phyloP scores from a whole-genome alignment of 2,888 invertebrate species.

The Sphaerophoria rueppellii region DNA sequence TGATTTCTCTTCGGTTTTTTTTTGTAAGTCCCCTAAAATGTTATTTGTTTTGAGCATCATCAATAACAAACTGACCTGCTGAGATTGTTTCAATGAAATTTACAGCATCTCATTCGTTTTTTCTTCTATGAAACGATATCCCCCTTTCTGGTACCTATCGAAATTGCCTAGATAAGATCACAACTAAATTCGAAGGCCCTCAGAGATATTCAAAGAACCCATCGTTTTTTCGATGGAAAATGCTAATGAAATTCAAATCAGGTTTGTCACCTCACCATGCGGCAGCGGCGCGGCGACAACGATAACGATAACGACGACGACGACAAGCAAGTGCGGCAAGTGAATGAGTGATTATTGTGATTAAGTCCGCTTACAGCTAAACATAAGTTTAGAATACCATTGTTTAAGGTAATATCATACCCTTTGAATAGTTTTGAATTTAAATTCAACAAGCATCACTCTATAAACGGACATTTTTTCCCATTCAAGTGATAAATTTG shows the following conservation, averaged over 20 bases:
- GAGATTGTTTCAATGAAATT: conserved; percentile 15
- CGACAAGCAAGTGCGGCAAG: not conserved
- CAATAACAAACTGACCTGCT: not conserved
- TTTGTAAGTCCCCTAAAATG: not conserved
- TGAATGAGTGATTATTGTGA: conserved; percentile 7
- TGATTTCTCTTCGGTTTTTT: conserved; percentile 12
- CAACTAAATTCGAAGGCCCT: not conserved
- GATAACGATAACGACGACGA: no score
- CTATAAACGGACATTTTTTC: conserved; percentile 52
- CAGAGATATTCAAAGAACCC: conserved; percentile 1
- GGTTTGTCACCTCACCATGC: not conserved
- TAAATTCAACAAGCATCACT: conserved; percentile 57
- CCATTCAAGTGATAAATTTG: conserved; percentile 48
- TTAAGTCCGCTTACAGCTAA: not conserved
- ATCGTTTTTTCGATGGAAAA: not conserved
- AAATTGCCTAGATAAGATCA: not conserved
- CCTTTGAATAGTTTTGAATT: conserved; percentile 35
- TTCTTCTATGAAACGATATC: not conserved
- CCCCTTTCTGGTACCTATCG: not conserved
- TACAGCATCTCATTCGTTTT: not conserved
- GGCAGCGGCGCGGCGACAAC: not conserved
- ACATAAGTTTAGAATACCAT: conserved; percentile 14
- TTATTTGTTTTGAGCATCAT: not conserved
- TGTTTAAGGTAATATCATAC: conserved; percentile 41
- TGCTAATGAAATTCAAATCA: conserved; percentile 31